These are phyloP conservation scores for Drosophila novamexicana DNA, from an alignment of 1,140 invertebrate species.

Conservation along the genomic window DNA sequence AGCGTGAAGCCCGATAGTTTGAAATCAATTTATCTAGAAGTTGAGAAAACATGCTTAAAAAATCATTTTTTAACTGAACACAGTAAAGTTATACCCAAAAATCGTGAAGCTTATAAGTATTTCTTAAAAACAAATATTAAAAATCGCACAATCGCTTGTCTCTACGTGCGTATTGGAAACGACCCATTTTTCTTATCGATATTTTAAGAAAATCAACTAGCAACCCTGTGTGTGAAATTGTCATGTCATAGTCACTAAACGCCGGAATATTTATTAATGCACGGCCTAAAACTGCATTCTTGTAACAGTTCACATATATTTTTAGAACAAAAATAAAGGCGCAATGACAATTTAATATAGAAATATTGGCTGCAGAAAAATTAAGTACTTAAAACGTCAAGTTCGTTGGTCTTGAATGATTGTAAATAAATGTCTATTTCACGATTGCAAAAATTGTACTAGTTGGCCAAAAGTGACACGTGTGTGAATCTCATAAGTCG, in stretches of 20 bases:
- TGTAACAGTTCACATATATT: slow-evolving; percentile 66
- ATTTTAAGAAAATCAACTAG: background rate
- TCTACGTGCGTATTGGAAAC: background rate
- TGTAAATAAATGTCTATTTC: slow-evolving; percentile 46
- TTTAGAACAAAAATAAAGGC: slow-evolving; percentile 55
- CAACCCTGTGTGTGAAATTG: slow-evolving; percentile 45
- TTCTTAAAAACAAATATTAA: too few species aligned
- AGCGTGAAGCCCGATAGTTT: too few species aligned
- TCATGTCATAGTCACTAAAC: slow-evolving; percentile 62
- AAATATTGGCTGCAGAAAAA: slow-evolving; percentile 42
- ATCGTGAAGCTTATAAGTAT: too few species aligned
- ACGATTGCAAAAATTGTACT: slow-evolving; percentile 56
- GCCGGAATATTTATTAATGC: slow-evolving; percentile 45
- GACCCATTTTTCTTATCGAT: slow-evolving; percentile 29
- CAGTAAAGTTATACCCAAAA: too few species aligned
- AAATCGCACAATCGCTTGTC: background rate
- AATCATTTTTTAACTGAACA: too few species aligned
- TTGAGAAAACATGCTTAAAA: too few species aligned
- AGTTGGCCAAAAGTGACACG: slow-evolving; percentile 73
- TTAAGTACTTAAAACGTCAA: slow-evolving; percentile 69
- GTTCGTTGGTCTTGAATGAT: slow-evolving; percentile 46
- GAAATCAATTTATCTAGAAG: too few species aligned
- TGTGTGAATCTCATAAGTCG: slow-evolving; percentile 81
- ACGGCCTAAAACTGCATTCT: slow-evolving; percentile 61
- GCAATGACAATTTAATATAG: slow-evolving; percentile 66